Percentiles rank a stretch among this genome's conserved stretches.
Evolutionary conservation across 2,888 invertebrate genomes (phyloP).

Genomic region (Aquatica leii): DNA sequence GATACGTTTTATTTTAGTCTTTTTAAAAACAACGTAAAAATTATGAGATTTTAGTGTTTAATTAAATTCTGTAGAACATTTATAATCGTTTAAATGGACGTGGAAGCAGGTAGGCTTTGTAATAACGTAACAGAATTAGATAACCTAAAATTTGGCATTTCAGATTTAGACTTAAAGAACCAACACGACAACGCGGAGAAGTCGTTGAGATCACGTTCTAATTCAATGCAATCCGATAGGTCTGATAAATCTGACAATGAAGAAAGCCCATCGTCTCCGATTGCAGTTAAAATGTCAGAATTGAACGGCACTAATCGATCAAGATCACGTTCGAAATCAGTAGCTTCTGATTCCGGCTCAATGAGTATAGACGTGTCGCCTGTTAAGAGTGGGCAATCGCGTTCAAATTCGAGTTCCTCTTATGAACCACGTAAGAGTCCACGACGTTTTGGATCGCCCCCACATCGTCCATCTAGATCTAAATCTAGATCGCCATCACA

Average conservation of each 20-base stretch:
- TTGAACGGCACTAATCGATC: conserved; percentile 27
- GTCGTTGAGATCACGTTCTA: conserved; percentile 44
- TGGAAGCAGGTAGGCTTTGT: conserved; percentile 10
- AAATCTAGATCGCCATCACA: conserved; percentile 24
- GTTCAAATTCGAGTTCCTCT: conserved; percentile 40
- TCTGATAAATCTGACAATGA: conserved; percentile 28
- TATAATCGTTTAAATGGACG: conserved; percentile 16
- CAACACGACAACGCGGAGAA: too few species aligned
- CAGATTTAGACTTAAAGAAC: too few species aligned
- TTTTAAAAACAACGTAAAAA: neutral
- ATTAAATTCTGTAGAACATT: too few species aligned
- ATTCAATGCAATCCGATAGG: conserved; percentile 46
- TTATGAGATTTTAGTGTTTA: neutral
- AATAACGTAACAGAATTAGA: neutral
- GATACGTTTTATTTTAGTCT: too few species aligned
- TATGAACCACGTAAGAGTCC: conserved; percentile 41
- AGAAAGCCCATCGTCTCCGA: conserved; percentile 36
- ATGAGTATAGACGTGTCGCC: conserved; percentile 42
- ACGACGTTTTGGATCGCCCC: conserved; percentile 17
- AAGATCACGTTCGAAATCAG: conserved; percentile 34
- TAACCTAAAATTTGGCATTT: neutral
- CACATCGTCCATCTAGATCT: conserved; percentile 37
- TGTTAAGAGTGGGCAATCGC: conserved; percentile 42
- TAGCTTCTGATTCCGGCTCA: conserved; percentile 38
- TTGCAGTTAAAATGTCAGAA: neutral